A percentile compares a stretch with the other conserved stretches of the same genome.
Conservation (phyloP, 2,888 invertebrate genomes). For the Cryptocephalus primarius region DNA sequence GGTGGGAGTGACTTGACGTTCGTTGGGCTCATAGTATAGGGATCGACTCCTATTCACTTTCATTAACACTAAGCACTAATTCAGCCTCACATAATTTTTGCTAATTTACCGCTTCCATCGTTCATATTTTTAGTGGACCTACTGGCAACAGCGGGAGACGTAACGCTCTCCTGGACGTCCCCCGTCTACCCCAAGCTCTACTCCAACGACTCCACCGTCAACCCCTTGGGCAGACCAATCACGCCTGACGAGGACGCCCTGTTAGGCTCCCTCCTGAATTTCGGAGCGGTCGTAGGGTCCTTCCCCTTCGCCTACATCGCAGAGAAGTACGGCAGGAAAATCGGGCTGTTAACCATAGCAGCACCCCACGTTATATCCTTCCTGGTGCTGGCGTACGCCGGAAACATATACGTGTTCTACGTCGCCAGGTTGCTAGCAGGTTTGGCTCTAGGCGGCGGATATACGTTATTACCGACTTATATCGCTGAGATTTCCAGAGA, state of each 20-base stretch:
- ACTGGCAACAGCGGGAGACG: constrained; percentile 21
- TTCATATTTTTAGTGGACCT: constrained; percentile 17
- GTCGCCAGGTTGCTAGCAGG: constrained; percentile 43
- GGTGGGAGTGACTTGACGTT: too few relatives aligned
- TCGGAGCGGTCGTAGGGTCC: constrained; percentile 48
- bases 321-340: constrained; percentile 55
- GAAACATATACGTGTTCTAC: constrained; percentile 22
- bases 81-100: too few relatives aligned
- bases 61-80: too few relatives aligned
- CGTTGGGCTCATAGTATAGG: too few relatives aligned
- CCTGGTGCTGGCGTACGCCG: constrained; percentile 15
- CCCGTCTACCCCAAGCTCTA: constrained; percentile 20
- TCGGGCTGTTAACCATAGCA: constrained; percentile 46
- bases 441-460: constrained; percentile 54
- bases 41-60: too few relatives aligned
- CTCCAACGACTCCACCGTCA: constrained; percentile 19
- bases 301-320: constrained; percentile 54
- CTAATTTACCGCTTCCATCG: too few relatives aligned
- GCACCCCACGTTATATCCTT: constrained; percentile 19
- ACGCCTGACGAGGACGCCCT: constrained; percentile 37
- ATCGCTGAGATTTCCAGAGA: constrained; percentile 73
- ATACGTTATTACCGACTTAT: constrained; percentile 70
- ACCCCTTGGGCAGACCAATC: constrained; percentile 29
- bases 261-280: constrained; percentile 39
- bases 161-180: constrained; percentile 21